These are phyloP conservation scores for Pangasianodon gigas DNA, from an alignment of 2,113 vertebrate genomes.

Conservation along the genomic window DNA sequence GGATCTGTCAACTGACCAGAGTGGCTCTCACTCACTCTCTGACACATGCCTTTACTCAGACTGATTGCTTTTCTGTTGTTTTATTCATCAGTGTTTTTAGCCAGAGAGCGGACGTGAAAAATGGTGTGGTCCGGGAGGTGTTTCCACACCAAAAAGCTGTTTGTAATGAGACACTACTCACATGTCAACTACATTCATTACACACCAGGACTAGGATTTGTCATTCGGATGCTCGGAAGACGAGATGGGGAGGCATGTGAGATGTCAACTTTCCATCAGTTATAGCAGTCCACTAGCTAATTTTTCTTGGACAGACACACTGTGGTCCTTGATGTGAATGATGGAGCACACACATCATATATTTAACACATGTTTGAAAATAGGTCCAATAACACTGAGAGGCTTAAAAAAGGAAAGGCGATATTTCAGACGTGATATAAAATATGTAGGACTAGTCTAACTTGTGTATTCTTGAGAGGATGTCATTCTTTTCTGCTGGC, in stretches of 20 bases:
- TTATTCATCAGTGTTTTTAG: slow-evolving; percentile 69
- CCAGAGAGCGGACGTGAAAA: slow-evolving; percentile 60
- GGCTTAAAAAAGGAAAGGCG: slow-evolving; percentile 37
- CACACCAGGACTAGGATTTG: slow-evolving; percentile 36
- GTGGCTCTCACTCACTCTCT: slow-evolving; percentile 61
- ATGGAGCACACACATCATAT: slow-evolving; percentile 43
- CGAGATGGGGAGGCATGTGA: slow-evolving; percentile 27
- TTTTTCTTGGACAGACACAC: slow-evolving; percentile 40
- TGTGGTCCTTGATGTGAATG: slow-evolving; percentile 52
- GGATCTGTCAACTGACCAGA: slow-evolving; percentile 57
- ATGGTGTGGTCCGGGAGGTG: slow-evolving; percentile 53
- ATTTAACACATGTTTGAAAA: slow-evolving; percentile 52
- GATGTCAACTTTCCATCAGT: slow-evolving; percentile 60
- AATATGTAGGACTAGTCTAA: slow-evolving; percentile 40
- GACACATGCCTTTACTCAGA: slow-evolving; percentile 69
- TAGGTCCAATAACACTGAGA: slow-evolving; percentile 42
- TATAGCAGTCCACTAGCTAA: slow-evolving; percentile 33
- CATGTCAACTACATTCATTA: slow-evolving; percentile 56
- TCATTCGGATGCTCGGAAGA: slow-evolving; percentile 42
- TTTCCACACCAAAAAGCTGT: slow-evolving; percentile 49
- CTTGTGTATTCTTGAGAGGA: slow-evolving; percentile 38
- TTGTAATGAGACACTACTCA: slow-evolving; percentile 52
- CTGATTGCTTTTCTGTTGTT: slow-evolving; percentile 70
- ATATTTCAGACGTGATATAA: slow-evolving; percentile 36
- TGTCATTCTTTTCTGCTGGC: slow-evolving; percentile 40